Base-by-base conservation (phyloP, 2,113 vertebrate genomes). In the Tetrax tetrax region DNA sequence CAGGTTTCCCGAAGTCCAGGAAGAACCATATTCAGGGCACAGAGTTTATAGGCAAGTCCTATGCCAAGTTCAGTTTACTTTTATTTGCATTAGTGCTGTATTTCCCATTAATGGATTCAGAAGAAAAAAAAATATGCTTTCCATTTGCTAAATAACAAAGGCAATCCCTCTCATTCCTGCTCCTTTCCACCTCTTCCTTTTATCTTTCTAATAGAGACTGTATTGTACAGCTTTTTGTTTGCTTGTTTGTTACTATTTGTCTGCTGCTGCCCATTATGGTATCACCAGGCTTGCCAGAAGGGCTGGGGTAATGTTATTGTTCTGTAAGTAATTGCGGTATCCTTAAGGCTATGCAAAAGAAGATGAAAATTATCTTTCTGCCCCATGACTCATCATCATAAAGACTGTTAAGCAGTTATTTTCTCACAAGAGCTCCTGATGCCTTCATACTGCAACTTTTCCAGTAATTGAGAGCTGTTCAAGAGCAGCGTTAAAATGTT, bases 391-490 rank as follows among this genome's bases (percentile, higher is more conserved):
- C 53, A 54, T 59, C 64, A 84, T 79, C 75, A 76, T 31, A 54
- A 83, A 85, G 35, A 53, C 23, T 75, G 28, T 78, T 59, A 83
- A 90, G 23, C 23, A 76, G 22, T 28, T 92, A 38, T 84, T 87
- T 74, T 90, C 83, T 89, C 56, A 75, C 22, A 96, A 79, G 53
- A 72, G 53, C 22, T 96, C 23, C 79, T 82, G 61, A 82, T 90
- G 56, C 61, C 74, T 11, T 87, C 51, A 18, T n/a, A 23, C 10
- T 60, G 38, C 31, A 93, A 83, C 61, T 77, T 81, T 78, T 82
- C 21, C 50, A 37, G 38, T 90, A 93, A 72, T 14, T 77, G 47
- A 85, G 37, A 75, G 11, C 20, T 76, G 27, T 28, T 90, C 28
- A 71, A 85, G 51, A 96, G 35, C 38, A 56, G 22, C 5, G 37